These are phyloP conservation scores for Desmophyllum pertusum DNA, from an alignment of 92 coral and sea anemone genomes.

Conservation along the genomic window DNA sequence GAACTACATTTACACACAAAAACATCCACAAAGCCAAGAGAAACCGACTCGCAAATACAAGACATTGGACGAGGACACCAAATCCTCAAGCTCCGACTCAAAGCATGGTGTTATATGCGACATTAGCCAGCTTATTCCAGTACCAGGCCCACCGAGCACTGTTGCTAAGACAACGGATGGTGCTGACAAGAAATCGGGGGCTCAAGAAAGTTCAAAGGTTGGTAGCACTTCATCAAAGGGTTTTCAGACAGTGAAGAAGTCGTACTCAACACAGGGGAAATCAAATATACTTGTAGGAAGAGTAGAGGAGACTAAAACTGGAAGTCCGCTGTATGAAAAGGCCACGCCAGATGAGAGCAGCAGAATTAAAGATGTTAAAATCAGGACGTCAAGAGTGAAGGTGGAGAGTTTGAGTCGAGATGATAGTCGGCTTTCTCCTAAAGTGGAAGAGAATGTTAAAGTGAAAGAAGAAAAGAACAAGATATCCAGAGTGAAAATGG, in stretches of 20 bases:
- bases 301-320: constrained; percentile 21
- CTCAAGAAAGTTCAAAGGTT: constrained; percentile 29
- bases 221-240: neutral
- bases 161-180: constrained; percentile 9
- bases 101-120: constrained; percentile 28
- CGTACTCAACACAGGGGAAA: constrained; percentile 16
- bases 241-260: constrained; percentile 4
- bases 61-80: constrained; percentile 36
- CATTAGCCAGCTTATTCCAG: constrained; percentile 56
- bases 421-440: constrained; percentile 7
- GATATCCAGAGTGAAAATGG: constrained; percentile 22
- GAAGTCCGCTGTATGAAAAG: constrained; percentile 2
- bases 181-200: constrained; percentile 28
- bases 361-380: constrained; percentile 24
- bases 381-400: constrained; percentile 8
- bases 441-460: constrained; percentile 18
- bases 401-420: constrained; percentile 25
- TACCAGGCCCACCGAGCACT: constrained; percentile 21
- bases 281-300: neutral
- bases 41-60: constrained; percentile 40
- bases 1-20: constrained; percentile 76
- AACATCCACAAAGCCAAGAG: constrained; percentile 49
- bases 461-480: constrained; percentile 13
- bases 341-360: constrained; percentile 10
- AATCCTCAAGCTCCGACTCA: constrained; percentile 32